A percentile compares a stretch with the other conserved stretches of the same genome.
These are phyloP conservation scores for Phalacrocorax brasilianus DNA, from an alignment of 2,113 vertebrate genomes.

Conservation along the genomic window DNA sequence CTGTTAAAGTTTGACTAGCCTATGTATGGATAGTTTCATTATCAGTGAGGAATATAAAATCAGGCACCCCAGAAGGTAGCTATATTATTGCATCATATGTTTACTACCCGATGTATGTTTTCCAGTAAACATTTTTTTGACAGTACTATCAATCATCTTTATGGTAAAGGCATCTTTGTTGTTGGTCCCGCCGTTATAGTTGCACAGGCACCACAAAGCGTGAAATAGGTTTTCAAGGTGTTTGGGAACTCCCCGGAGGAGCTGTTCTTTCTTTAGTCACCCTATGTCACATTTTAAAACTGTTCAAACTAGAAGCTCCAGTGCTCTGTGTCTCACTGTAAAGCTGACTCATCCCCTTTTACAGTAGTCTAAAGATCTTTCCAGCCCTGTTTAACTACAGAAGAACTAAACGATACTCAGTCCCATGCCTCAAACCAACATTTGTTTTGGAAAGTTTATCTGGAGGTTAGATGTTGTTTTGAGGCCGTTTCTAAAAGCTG, in stretches of 20 bases:
- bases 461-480: neutral
- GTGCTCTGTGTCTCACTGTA: neutral
- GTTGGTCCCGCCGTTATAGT: accelerated
- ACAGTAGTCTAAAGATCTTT: neutral
- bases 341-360: neutral
- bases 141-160: neutral
- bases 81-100: neutral
- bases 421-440: neutral
- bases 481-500: neutral
- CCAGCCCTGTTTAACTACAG: neutral
- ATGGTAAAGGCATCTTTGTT: neutral
- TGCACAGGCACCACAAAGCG: neutral
- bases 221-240: neutral
- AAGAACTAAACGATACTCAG: neutral
- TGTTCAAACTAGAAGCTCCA: neutral
- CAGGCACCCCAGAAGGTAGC: neutral
- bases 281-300: neutral
- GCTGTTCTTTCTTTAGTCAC: neutral
- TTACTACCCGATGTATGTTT: neutral
- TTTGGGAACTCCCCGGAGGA: neutral
- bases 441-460: neutral
- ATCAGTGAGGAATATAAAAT: neutral
- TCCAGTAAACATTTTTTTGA: neutral
- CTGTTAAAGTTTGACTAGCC: neutral
- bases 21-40: neutral